Evolutionary conservation across 2,888 invertebrate genomes (phyloP).

Genomic region (Scaptomyza parva): DNA sequence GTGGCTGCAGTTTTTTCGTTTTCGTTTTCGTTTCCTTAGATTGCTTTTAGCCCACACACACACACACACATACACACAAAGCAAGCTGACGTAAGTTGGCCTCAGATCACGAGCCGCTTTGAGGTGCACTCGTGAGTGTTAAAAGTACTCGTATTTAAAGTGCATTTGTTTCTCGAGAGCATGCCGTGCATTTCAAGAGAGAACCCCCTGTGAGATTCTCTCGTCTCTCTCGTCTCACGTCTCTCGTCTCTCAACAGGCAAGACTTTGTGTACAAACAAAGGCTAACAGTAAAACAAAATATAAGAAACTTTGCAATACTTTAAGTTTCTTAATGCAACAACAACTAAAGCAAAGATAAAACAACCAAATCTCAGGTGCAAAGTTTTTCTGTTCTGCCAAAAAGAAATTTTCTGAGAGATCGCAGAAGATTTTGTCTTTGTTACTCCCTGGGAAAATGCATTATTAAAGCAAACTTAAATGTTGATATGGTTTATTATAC

Average conservation of each 20-base stretch:
- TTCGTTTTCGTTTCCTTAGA: slow-evolving; percentile 51
- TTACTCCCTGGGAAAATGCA: too few species aligned
- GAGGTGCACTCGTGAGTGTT: slow-evolving; percentile 58
- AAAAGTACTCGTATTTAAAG: slow-evolving; percentile 66
- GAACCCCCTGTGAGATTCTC: slow-evolving; percentile 36
- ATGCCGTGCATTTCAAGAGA: slow-evolving; percentile 44
- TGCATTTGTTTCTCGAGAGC: slow-evolving; percentile 55
- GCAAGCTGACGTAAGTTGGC: slow-evolving; percentile 50
- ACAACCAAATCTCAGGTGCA: slow-evolving; percentile 12
- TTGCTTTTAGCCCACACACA: slow-evolving; percentile 63
- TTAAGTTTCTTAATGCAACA: slow-evolving; percentile 31
- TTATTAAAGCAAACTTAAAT: too few species aligned
- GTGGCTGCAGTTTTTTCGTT: slow-evolving; percentile 60
- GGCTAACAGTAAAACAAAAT: slow-evolving; percentile 24
- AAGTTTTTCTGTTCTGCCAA: not conserved
- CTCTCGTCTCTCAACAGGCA: too few species aligned
- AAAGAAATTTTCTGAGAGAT: not conserved
- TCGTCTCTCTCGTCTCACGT: too few species aligned
- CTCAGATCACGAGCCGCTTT: slow-evolving; percentile 63
- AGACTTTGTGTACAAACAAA: slow-evolving; percentile 60
- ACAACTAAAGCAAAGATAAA: not conserved
- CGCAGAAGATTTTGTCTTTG: too few species aligned
- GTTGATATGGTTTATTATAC: not conserved
- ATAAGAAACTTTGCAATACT: slow-evolving; percentile 41
- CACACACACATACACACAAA: too few species aligned